Base-by-base conservation (phyloP, 2,113 vertebrate species). In the Leptosomus discolor region DNA sequence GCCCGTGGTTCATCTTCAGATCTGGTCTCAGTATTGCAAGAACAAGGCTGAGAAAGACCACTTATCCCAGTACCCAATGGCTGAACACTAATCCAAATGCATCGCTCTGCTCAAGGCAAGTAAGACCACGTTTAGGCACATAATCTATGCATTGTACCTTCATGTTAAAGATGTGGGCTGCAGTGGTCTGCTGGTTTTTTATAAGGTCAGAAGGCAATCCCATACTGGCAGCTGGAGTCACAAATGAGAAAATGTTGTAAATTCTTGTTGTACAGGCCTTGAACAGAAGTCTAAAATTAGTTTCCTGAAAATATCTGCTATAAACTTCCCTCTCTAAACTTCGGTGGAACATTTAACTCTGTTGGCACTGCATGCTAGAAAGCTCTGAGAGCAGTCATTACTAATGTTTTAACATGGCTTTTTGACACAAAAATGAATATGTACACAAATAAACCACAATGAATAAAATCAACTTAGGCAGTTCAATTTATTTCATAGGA, bases 371-470 rank as follows among this genome's bases (percentile, higher is more conserved):
- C 4, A 6, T 32, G 50, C 67, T 65, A 90, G 54, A 68, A 79
- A 61, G 70, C 67, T 73, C 85, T 57, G 51, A 73, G 34, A 69
- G 74, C 54, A 82, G 70, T 76, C 67, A 48, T 64, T 83, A 53
- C 53, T 71, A 30, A 89, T 34, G 70, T 39, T 70, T 79, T 91
- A 94, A 85, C 64, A 68, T 46, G 84, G 64, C 51, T 85, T 90
- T 94, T 88, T 88, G 73, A 93, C 85, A 88, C 87, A 94, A 90
- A 65, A 78, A 81, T 43, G 84, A 82, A 12, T 70, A 93, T 74
- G 78, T 89, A 89, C 73, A 87, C 85, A 95, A 78, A 65, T 92
- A 85, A 94, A 85, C 92, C 87, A 76, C 91, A 95, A 79, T 85
- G 92, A 96, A 94, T 85, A 91, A 86, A 88, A 94, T 88, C 36